These are phyloP conservation scores for Solenopsis invicta DNA, from an alignment of 1,140 invertebrate species.

Conservation along the genomic window DNA sequence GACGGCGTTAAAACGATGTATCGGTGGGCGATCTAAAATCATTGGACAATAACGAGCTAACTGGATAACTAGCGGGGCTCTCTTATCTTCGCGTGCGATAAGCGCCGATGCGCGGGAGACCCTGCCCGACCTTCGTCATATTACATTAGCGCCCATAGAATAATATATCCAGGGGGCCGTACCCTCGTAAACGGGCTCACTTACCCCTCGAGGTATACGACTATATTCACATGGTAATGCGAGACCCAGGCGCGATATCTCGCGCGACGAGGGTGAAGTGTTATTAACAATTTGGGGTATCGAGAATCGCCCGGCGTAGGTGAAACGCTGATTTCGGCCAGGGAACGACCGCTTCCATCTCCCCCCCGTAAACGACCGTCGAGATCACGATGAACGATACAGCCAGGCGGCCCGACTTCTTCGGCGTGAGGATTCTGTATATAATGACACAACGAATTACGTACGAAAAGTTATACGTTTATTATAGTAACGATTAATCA, in stretches of 20 bases:
- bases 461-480: background rate
- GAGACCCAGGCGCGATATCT: constrained; percentile 82
- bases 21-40: constrained; percentile 85
- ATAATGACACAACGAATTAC: constrained; percentile 48
- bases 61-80: constrained; percentile 85
- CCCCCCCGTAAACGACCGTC: constrained; percentile 64
- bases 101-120: constrained; percentile 69
- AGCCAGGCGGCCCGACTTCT: constrained; percentile 13
- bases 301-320: constrained; percentile 66
- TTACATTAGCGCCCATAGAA: constrained; percentile 85
- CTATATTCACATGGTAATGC: constrained; percentile 87
- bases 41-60: constrained; percentile 86
- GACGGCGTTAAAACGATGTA: constrained; percentile 78
- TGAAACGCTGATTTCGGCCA: constrained; percentile 39
- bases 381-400: constrained; percentile 42
- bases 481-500: background rate
- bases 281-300: constrained; percentile 86
- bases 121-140: constrained; percentile 79
- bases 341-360: constrained; percentile 41
- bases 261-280: constrained; percentile 81
- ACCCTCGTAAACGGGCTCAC: constrained; percentile 75
- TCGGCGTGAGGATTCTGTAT: constrained; percentile 23
- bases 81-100: constrained; percentile 84
- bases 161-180: constrained; percentile 83
- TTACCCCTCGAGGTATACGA: constrained; percentile 71